Evolutionary conservation across 2,797 vertebrate species (phyloP).

Genomic region (Clarias fuscus): DNA sequence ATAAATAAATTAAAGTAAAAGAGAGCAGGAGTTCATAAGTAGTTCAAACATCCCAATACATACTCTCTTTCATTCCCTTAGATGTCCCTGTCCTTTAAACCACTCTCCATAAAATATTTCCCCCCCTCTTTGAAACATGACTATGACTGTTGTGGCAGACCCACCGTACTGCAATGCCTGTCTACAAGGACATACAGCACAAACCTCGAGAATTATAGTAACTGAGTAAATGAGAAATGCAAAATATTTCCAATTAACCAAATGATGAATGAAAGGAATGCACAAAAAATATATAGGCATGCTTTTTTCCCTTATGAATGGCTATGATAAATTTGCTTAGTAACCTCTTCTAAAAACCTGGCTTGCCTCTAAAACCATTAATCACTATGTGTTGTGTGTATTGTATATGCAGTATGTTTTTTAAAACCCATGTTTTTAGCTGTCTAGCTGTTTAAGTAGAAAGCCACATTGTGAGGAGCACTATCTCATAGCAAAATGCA

Average conservation of each 20-base stretch:
- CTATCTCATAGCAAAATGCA: neutral
- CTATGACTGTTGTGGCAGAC: slow-evolving; percentile 76
- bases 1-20: slow-evolving; percentile 4
- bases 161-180: slow-evolving; percentile 70
- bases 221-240: neutral
- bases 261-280: slow-evolving; percentile 50
- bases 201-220: slow-evolving; percentile 16
- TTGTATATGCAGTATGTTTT: neutral
- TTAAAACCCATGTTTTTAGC: slow-evolving; percentile 46
- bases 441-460: neutral
- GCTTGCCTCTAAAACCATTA: slow-evolving; percentile 65
- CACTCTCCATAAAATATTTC: neutral
- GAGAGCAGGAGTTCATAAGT: slow-evolving; percentile 34
- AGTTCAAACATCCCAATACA: slow-evolving; percentile 9
- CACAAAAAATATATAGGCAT: slow-evolving; percentile 11
- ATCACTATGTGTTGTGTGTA: slow-evolving; percentile 16
- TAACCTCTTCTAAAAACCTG: slow-evolving; percentile 38
- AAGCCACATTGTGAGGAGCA: slow-evolving; percentile 16
- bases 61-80: slow-evolving; percentile 49
- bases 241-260: slow-evolving; percentile 55
- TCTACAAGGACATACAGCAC: slow-evolving; percentile 4
- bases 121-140: slow-evolving; percentile 43
- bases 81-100: slow-evolving; percentile 33
- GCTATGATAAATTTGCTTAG: slow-evolving; percentile 40
- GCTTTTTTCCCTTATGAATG: slow-evolving; percentile 34